These are phyloP conservation scores for Cheirogaleus medius DNA, from an alignment of 2,113 vertebrate genomes.

Conservation along the genomic window DNA sequence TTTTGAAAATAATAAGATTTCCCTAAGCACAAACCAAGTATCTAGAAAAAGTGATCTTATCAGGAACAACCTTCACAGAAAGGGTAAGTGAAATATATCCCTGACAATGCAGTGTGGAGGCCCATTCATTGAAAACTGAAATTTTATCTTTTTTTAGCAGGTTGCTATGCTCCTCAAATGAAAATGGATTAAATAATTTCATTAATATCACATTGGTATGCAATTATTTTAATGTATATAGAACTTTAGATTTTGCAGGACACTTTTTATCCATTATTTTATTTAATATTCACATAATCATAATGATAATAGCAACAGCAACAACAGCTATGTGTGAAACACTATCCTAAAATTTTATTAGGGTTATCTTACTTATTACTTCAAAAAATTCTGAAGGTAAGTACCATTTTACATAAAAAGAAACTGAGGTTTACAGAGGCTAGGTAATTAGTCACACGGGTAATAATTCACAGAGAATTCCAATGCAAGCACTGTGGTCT, in stretches of 20 bases:
- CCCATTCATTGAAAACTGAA: neutral
- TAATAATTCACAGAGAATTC: neutral
- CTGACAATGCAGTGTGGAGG: neutral
- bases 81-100: neutral
- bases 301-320: neutral
- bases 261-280: neutral
- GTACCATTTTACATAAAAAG: neutral
- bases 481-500: neutral
- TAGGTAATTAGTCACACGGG: neutral
- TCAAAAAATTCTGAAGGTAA: neutral
- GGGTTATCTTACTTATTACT: neutral
- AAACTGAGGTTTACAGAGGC: neutral
- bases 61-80: neutral
- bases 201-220: neutral
- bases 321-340: neutral
- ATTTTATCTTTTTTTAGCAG: neutral
- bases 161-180: neutral
- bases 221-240: neutral
- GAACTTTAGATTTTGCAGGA: neutral
- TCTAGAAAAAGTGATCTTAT: neutral
- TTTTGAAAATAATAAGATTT: constrained; percentile 8
- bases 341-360: neutral
- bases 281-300: neutral
- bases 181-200: neutral
- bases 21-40: neutral